Base-by-base conservation (phyloP, 2,888 invertebrate genomes). In the Nomada flava region DNA sequence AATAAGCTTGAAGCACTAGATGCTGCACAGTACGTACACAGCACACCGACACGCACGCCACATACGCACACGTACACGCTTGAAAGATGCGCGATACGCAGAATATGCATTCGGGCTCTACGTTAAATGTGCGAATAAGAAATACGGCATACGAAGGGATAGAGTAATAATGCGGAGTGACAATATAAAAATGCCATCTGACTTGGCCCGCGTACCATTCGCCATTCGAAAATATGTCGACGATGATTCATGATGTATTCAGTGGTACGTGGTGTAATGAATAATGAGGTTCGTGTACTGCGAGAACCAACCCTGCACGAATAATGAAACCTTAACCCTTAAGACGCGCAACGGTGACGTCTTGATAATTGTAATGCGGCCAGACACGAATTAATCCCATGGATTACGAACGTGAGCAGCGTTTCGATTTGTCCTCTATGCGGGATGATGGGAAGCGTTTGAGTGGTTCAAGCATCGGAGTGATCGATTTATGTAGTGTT, bases 1-100 rank as follows among this genome's bases (percentile, higher is more conserved):
- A 83, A 83, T 63, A 88, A 88, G 88, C 88, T 86, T 11, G 78
- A 88, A 88, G 88, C 88, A 86, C 87, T 88, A 87, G 78, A 87
- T 82, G 82, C 76, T 87, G 88, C 86, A 88, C 85, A 84, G 75
- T 77, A 84, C 68, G 70, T 78, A 83, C 78, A 84, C 64, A 75
- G 77, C 76, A 79, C 79, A 83, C 79, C 57, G 62, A 77, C 77
- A 76, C 73, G 57, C 78, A 67, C 75, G 77, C 69, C 63, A 74
- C 79, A 73, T 74, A 77, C 75, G 71, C 53, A 75, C 69, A 71
- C 73, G 76, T 82, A 81, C 81, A 79, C 86, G 81, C 68, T 78
- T 69, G 70, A 77, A 79, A 84, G 74, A 88, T 84, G 82, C 86
- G 77, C 82, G 85, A 83, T 88, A 88, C 84, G 81, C 80, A 84